phyloP scores from a whole-genome alignment of 2,113 vertebrate species.

The Phainopepla nitens region DNA sequence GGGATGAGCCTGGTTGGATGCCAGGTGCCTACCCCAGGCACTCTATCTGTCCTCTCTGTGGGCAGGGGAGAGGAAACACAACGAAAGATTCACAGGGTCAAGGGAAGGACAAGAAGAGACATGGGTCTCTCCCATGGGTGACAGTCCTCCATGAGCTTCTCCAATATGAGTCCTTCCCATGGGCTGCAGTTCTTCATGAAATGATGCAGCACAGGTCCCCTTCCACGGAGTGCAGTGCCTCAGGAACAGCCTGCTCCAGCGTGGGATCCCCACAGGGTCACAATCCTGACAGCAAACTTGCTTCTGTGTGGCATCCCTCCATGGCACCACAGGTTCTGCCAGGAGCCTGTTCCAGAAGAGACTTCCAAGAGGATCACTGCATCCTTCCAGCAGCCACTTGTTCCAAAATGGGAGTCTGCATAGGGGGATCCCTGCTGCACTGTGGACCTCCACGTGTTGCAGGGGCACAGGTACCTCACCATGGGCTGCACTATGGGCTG shows the following conservation, averaged over 20 bases:
- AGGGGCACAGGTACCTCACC: neutral
- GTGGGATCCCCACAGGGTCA: neutral
- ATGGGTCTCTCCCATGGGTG: neutral
- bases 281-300: neutral
- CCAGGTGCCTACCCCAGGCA: neutral
- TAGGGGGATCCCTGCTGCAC: neutral
- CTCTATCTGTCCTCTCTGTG: neutral
- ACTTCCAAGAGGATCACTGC: neutral
- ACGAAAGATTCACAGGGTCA: neutral
- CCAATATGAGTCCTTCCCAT: neutral
- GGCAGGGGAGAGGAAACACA: neutral
- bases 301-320: neutral
- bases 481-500: neutral
- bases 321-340: neutral
- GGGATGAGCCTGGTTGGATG: neutral
- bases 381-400: neutral
- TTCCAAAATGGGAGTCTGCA: neutral
- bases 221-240: too few relatives aligned
- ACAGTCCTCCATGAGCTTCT: neutral
- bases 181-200: neutral
- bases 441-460: neutral
- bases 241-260: neutral
- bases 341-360: neutral
- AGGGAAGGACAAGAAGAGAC: neutral
- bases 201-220: neutral